phyloP scores from a whole-genome alignment of 1,140 invertebrate species.

The Agrilus planipennis region DNA sequence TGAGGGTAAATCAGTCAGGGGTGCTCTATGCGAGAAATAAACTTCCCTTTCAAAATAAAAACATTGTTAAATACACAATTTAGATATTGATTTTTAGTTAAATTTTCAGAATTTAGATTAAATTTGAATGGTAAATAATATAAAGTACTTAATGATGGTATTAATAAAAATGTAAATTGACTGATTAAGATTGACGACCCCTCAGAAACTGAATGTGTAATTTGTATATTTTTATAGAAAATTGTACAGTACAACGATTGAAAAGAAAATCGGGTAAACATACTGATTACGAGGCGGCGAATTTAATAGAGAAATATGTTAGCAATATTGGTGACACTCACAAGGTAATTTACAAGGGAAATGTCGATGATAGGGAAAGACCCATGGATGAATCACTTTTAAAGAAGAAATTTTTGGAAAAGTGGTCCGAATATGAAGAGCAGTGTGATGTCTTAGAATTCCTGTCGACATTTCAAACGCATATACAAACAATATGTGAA shows the following conservation, averaged over 20 bases:
- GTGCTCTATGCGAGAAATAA: no score
- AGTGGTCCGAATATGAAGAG: slow-evolving; percentile 21
- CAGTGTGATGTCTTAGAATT: slow-evolving; percentile 28
- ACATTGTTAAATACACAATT: no score
- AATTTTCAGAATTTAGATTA: no score
- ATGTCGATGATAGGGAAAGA: background rate
- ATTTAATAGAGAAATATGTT: slow-evolving; percentile 40
- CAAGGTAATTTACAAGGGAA: slow-evolving; percentile 10
- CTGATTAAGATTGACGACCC: no score
- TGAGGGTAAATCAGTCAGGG: no score
- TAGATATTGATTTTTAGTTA: no score
- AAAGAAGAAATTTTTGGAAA: slow-evolving; percentile 20
- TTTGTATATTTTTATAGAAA: slow-evolving; percentile 41
- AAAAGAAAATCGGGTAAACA: slow-evolving; percentile 44
- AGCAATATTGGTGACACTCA: slow-evolving; percentile 35
- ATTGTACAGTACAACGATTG: slow-evolving; percentile 39
- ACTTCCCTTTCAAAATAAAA: no score
- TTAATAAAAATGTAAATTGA: no score
- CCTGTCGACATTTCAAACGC: slow-evolving; percentile 31
- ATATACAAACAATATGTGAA: slow-evolving; percentile 46
- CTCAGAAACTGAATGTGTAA: no score
- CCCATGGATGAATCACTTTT: slow-evolving; percentile 12
- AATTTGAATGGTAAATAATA: no score
- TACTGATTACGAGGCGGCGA: slow-evolving; percentile 22
- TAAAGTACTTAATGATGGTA: no score